Percentiles rank a stretch among this genome's conserved stretches.
Conservation (phyloP, 2,888 invertebrate species). For the Scaptomyza flava region DNA sequence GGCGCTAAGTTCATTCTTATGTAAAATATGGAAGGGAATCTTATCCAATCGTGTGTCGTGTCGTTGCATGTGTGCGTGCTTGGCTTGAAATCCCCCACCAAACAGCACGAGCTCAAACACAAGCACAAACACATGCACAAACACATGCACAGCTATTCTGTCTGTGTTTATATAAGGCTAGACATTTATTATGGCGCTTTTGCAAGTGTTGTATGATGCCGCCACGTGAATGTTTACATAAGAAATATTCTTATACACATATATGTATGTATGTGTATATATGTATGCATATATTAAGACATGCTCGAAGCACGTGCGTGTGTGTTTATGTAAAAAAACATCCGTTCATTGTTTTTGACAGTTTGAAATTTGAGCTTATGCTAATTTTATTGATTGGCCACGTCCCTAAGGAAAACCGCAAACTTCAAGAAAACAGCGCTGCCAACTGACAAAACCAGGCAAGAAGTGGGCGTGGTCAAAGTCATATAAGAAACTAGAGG, state of each 20-base stretch:
- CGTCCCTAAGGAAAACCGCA: neutral
- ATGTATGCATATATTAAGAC: neutral
- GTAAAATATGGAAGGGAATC: conserved; percentile 42
- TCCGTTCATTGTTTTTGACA: conserved; percentile 59
- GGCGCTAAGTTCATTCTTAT: conserved; percentile 23
- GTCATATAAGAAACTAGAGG: neutral
- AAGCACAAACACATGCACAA: conserved; percentile 1
- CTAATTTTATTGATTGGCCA: conserved; percentile 73
- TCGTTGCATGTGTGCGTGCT: conserved; percentile 26
- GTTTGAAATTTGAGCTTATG: conserved; percentile 67
- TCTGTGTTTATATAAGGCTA: conserved; percentile 67
- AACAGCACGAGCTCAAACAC: too few species aligned
- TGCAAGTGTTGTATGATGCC: conserved; percentile 27
- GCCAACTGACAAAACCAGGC: neutral
- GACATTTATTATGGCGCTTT: conserved; percentile 65
- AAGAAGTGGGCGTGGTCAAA: conserved; percentile 36
- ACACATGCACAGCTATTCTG: conserved; percentile 31
- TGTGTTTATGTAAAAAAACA: conserved; percentile 26
- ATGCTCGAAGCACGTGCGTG: conserved; percentile 5
- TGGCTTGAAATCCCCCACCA: conserved; percentile 31
- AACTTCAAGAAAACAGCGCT: neutral
- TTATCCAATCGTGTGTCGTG: conserved; percentile 42
- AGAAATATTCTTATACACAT: conserved; percentile 12
- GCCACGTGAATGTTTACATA: conserved; percentile 48
- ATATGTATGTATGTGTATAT: too few species aligned